These are phyloP conservation scores for Hydroisotoma schaefferi DNA, from an alignment of 2,888 invertebrate genomes.

Conservation along the genomic window DNA sequence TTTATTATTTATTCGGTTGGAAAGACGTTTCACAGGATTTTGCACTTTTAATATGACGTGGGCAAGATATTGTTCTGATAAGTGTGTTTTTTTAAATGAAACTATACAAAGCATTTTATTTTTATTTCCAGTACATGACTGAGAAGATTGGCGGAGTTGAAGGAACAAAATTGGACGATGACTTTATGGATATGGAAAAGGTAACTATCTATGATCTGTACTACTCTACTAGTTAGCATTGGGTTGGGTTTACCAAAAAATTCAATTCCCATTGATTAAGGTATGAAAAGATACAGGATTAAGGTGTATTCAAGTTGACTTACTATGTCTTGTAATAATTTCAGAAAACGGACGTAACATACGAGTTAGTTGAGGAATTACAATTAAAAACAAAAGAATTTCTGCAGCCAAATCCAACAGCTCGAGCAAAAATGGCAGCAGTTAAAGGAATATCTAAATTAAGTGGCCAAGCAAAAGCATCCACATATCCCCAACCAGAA, in stretches of 20 bases:
- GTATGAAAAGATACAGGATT: not conserved
- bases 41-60: no score
- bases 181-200: slow-evolving; percentile 98
- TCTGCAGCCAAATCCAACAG: slow-evolving; percentile 97
- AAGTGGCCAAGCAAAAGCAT: slow-evolving; percentile 92
- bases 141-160: slow-evolving; percentile 99
- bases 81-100: not conserved
- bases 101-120: not conserved
- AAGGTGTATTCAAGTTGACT: not conserved
- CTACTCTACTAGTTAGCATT: not conserved
- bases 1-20: no score
- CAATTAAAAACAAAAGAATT: slow-evolving; percentile 97
- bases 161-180: slow-evolving; percentile 97
- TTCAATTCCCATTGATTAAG: not conserved
- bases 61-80: no score
- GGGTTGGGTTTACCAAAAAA: not conserved
- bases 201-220: slow-evolving; percentile 59
- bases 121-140: slow-evolving; percentile 84
- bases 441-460: slow-evolving; percentile 95
- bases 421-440: slow-evolving; percentile 89
- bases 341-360: slow-evolving; percentile 97
- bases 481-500: slow-evolving; percentile 98
- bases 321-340: slow-evolving; percentile 14
- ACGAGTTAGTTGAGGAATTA: slow-evolving; percentile 93
- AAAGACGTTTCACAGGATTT: no score